Evolutionary conservation across 2,113 vertebrate genomes (phyloP).

Genomic region (Cavia porcellus): DNA sequence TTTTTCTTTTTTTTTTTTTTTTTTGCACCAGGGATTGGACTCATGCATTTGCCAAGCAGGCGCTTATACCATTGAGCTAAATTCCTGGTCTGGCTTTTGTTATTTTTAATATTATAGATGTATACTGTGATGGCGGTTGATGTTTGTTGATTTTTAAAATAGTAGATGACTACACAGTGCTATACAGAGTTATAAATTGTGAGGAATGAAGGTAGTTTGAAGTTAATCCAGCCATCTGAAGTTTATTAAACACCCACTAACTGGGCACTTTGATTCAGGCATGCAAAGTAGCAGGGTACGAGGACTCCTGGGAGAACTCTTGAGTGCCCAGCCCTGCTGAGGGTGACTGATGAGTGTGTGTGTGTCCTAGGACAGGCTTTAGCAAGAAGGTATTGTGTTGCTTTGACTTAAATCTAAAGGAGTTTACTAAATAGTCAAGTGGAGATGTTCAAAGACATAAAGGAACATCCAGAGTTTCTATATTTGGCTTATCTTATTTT

Average conservation of each 20-base stretch:
- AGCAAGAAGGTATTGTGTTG: neutral
- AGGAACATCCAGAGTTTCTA: neutral
- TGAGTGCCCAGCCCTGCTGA: neutral
- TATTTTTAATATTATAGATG: constrained; percentile 38
- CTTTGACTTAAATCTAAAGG: constrained; percentile 10
- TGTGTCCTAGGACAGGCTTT: neutral
- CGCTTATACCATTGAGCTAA: too few relatives aligned
- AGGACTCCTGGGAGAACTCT: neutral
- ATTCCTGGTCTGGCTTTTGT: neutral
- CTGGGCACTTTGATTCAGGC: neutral
- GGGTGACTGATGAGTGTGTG: neutral
- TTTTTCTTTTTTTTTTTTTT: too few relatives aligned
- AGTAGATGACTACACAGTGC: neutral
- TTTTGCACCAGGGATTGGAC: too few relatives aligned
- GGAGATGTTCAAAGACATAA: neutral
- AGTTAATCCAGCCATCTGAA: neutral
- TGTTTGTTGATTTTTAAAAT: constrained; percentile 14
- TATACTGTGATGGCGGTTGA: neutral
- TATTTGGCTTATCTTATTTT: constrained; percentile 21
- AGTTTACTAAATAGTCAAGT: neutral
- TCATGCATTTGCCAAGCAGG: too few relatives aligned
- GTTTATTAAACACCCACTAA: constrained; percentile 21
- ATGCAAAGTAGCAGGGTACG: neutral
- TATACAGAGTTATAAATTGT: constrained; percentile 25
- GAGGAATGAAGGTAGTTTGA: constrained; percentile 43